These are phyloP conservation scores for Tethya wilhelma DNA, from an alignment of 37 sponge, comb jelly and placozoan species.

Conservation along the genomic window DNA sequence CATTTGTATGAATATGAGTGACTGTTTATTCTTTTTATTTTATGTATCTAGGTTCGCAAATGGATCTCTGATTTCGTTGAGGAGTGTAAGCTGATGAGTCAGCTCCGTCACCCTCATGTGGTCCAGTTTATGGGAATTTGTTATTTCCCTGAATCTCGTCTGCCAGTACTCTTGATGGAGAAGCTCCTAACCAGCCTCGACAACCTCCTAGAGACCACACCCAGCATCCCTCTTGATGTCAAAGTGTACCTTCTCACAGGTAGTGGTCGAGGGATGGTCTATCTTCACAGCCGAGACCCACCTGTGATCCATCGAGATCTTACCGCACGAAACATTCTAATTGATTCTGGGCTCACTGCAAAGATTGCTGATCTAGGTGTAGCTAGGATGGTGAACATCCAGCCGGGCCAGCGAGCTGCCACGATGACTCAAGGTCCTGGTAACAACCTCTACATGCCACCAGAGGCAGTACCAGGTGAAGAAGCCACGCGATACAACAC, in stretches of 20 bases:
- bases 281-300: slow-evolving; percentile 53
- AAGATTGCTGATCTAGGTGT: slow-evolving; percentile 68
- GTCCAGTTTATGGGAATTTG: slow-evolving; percentile 59
- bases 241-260: slow-evolving; percentile 45
- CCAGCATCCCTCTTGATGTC: slow-evolving; percentile 37
- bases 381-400: slow-evolving; percentile 30
- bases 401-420: slow-evolving; percentile 1
- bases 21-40: too few species aligned
- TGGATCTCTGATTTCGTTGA: too few species aligned
- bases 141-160: not conserved
- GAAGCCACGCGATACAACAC: slow-evolving; percentile 24
- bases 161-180: slow-evolving; percentile 53
- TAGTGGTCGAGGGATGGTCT: slow-evolving; percentile 40
- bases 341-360: slow-evolving; percentile 44
- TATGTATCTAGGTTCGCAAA: too few species aligned
- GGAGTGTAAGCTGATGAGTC: slow-evolving; percentile 50
- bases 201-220: slow-evolving; percentile 17
- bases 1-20: too few species aligned
- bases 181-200: slow-evolving; percentile 43
- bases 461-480: slow-evolving; percentile 27
- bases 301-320: slow-evolving; percentile 68
- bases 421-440: slow-evolving; percentile 36
- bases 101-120: slow-evolving; percentile 49
- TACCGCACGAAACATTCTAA: slow-evolving; percentile 58
- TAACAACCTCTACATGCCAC: slow-evolving; percentile 46